phyloP scores from a whole-genome alignment of 2,113 vertebrate genomes.

The Muntiacus reevesi region DNA sequence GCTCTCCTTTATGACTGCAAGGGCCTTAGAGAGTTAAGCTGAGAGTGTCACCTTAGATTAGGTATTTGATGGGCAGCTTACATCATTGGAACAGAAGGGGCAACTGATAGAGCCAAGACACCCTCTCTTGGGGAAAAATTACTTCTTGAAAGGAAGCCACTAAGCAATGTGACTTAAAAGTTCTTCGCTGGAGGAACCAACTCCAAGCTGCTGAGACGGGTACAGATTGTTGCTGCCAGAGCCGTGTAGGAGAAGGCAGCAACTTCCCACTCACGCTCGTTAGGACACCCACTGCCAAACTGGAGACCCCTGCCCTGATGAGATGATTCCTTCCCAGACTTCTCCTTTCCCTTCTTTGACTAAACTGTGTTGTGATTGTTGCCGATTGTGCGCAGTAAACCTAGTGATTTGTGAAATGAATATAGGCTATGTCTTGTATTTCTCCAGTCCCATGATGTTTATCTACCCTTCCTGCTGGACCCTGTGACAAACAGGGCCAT shows the following conservation, averaged over 20 bases:
- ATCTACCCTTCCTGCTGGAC: background rate
- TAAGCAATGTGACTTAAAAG: background rate
- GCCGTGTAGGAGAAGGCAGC: background rate
- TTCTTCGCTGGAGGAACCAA: background rate
- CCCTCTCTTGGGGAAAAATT: background rate
- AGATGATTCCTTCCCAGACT: background rate
- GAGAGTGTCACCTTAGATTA: background rate
- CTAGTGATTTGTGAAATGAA: background rate
- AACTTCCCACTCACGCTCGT: rapidly evolving
- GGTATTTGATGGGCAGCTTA: background rate
- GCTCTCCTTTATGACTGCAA: background rate
- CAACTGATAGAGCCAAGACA: background rate
- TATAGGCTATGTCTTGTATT: background rate
- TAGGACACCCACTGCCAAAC: background rate
- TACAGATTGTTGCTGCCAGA: background rate
- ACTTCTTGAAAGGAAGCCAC: background rate
- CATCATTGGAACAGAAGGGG: background rate
- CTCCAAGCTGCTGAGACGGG: background rate
- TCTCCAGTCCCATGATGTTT: background rate
- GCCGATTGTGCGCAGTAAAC: background rate
- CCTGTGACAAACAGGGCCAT: background rate
- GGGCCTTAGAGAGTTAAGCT: background rate
- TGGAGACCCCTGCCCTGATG: background rate
- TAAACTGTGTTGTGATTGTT: background rate
- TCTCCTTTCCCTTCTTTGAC: background rate